A percentile compares a stretch with the other conserved stretches of the same genome.
These are phyloP conservation scores for Nymphicus hollandicus DNA, from an alignment of 2,113 vertebrate genomes.

Conservation along the genomic window DNA sequence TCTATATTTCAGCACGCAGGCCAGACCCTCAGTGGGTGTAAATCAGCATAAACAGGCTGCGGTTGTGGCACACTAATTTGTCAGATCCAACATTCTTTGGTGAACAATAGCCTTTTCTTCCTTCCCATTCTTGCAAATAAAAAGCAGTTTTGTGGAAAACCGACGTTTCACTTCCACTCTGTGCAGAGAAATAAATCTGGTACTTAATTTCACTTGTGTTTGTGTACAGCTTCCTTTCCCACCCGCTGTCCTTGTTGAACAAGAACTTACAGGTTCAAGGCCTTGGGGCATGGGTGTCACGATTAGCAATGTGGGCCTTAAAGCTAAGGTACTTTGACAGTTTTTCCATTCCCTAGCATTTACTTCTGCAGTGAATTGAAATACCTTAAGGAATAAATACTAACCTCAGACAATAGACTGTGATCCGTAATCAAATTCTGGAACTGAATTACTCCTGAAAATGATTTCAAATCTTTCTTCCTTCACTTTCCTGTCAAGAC, in stretches of 20 bases:
- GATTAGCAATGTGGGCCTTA: not conserved
- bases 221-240: not conserved
- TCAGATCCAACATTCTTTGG: not conserved
- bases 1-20: not conserved
- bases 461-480: not conserved
- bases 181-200: not conserved
- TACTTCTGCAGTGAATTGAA: constrained; percentile 2
- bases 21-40: not conserved
- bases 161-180: not conserved
- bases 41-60: not conserved
- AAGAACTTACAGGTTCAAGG: not conserved
- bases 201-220: not conserved
- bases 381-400: constrained; percentile 3
- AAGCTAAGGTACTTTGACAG: not conserved
- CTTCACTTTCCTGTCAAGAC: not conserved
- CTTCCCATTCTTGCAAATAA: not conserved
- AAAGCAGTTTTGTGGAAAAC: not conserved
- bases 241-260: not conserved
- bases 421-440: not conserved
- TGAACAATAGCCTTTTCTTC: not conserved
- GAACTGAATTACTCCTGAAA: not conserved
- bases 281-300: not conserved
- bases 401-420: not conserved
- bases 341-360: not conserved
- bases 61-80: not conserved